Conservation (phyloP, 2,797 vertebrate species). For the Poeciliopsis infans region DNA sequence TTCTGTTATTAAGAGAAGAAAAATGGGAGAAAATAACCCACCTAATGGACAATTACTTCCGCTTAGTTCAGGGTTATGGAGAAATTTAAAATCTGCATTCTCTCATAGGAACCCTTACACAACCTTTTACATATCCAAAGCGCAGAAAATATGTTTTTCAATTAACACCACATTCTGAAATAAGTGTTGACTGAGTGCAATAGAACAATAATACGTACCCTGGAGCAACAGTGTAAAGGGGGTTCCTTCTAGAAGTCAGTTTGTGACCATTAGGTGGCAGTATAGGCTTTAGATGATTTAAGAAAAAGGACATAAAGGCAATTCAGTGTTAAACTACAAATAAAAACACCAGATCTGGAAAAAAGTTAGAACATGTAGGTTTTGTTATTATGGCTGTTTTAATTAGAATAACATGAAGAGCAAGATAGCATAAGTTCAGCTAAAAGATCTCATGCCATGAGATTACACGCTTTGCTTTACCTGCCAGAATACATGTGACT, state of each 20-base stretch:
- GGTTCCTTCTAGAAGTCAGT: constrained; percentile 31
- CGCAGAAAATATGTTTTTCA: not conserved
- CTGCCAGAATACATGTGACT: constrained; percentile 22
- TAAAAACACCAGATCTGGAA: not conserved
- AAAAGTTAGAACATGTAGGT: not conserved
- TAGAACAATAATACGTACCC: constrained; percentile 7
- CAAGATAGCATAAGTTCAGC: not conserved
- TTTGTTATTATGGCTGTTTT: not conserved
- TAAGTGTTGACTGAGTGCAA: not conserved
- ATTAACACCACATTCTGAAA: constrained; percentile 6
- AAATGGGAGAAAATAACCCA: constrained; percentile 42
- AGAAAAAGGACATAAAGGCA: not conserved
- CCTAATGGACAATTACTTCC: constrained; percentile 54
- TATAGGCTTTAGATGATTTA: constrained; percentile 55
- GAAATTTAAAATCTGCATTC: constrained; percentile 48
- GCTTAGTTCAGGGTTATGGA: constrained; percentile 42
- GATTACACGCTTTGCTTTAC: constrained; percentile 1
- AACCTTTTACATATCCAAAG: not conserved
- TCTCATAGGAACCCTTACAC: constrained; percentile 17
- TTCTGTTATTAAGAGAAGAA: constrained; percentile 52
- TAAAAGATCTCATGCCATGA: not conserved
- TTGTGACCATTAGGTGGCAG: constrained; percentile 72
- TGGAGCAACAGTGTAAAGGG: constrained; percentile 16
- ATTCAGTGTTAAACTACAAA: not conserved
- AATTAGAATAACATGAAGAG: not conserved